Percentiles rank a stretch among this genome's conserved stretches.
Evolutionary conservation across 2,797 vertebrate species (phyloP).

Genomic region (Sarcoramphus papa): DNA sequence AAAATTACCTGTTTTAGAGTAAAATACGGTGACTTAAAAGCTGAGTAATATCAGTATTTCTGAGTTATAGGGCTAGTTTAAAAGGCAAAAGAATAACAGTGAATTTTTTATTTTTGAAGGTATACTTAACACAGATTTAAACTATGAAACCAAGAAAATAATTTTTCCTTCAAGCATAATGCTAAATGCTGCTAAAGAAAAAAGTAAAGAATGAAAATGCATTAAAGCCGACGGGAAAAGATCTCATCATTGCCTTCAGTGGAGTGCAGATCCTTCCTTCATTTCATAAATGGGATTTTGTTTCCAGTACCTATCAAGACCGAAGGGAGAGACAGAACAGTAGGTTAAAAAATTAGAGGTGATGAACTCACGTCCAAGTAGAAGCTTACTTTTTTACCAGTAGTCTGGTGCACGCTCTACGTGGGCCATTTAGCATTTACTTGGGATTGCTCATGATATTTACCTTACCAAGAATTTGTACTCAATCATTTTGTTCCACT

Average conservation of each 20-base stretch:
- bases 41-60: neutral
- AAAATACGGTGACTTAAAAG: neutral
- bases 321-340: neutral
- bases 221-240: neutral
- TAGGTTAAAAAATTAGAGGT: neutral
- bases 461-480: neutral
- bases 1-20: neutral
- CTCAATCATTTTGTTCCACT: neutral
- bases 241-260: neutral
- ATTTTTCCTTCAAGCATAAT: neutral
- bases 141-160: neutral
- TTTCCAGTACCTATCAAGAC: neutral
- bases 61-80: neutral
- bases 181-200: neutral
- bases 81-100: neutral
- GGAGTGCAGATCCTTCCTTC: neutral
- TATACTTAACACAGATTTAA: neutral
- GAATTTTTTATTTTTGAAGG: neutral
- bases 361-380: neutral
- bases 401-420: neutral
- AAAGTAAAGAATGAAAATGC: neutral
- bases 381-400: neutral
- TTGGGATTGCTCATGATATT: neutral
- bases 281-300: neutral
- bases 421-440: neutral